Base-by-base conservation (phyloP, 64 coral and sea anemone species). In the Stichodactyla mertensii region DNA sequence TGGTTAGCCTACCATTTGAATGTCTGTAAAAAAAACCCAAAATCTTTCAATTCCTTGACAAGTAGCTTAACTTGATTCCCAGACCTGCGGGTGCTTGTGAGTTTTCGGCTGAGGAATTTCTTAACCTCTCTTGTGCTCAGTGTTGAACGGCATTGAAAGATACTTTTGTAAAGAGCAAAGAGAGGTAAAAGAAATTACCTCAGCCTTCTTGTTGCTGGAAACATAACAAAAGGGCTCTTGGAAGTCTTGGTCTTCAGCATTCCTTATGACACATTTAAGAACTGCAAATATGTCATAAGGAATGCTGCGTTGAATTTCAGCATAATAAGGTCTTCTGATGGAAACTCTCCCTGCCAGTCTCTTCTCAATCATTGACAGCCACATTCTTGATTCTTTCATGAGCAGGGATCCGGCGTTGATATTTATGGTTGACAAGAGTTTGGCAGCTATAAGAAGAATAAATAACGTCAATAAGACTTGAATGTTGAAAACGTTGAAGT, bases 111-210 rank as follows among this genome's bases (percentile, higher is more conserved):
- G n/a, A 87, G 53, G 86, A 54, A 87, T 55, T 87, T 36, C 66
- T 78, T 87, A 8, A 87, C 86, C 62, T 59, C 36, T 66, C 51
- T 87, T 22, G 51, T 60, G 86, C 69, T 87, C 62, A 87, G 51
- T 52, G 36, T 69, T 78, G 86, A 87, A 60, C n/a, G 79, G 66
- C 86, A 87, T 55, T 70, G 59, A 87, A 19, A 87, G 55, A 77
- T 78, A 54, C 86, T 87, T 87, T 77, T 28, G 59, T 57, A 87
- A 60, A 78, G 67, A 87, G 66, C 66, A 23, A 87, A 87, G 62
- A 31, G 86, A 28, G 66, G 66, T 87, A 78, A 78, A 87, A 55
- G 86, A 87, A 77, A 87, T 87, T 28, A 87, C 69, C 77, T 45
- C 36, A 4, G 36, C 36, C 36, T 45, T 45, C 1, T 45, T 45